phyloP scores from a whole-genome alignment of 1,140 invertebrate species.

The Galleria mellonella region DNA sequence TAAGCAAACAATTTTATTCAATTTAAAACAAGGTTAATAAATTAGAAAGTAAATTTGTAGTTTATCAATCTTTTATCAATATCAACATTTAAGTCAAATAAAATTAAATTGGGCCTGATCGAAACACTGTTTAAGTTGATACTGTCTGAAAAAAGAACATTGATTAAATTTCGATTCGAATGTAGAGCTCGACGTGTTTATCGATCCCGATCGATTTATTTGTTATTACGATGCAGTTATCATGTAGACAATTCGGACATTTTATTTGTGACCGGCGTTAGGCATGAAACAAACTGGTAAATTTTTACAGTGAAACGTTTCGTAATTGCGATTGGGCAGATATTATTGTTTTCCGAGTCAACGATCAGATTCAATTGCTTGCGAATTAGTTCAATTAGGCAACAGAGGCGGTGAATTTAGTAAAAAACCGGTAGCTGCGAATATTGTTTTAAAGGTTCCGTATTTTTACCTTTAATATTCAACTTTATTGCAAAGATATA shows the following conservation, averaged over 20 bases:
- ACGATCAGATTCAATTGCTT: slow-evolving; percentile 1
- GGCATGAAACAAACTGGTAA: neutral
- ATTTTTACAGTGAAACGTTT: neutral
- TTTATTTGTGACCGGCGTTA: too few relatives aligned
- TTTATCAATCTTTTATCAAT: too few relatives aligned
- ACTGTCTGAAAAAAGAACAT: too few relatives aligned
- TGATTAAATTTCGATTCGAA: too few relatives aligned
- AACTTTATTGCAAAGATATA: too few relatives aligned
- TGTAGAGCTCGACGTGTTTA: neutral
- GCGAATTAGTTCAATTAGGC: slow-evolving; percentile 4
- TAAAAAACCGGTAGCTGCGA: neutral
- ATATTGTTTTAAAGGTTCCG: neutral
- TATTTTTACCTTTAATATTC: too few relatives aligned
- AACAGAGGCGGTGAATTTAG: neutral
- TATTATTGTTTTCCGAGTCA: slow-evolving; percentile 2
- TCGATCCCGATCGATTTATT: neutral
- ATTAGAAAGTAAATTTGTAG: too few relatives aligned
- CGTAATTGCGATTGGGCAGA: neutral
- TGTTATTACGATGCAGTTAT: neutral
- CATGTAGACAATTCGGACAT: neutral
- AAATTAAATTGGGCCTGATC: too few relatives aligned
- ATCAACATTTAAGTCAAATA: too few relatives aligned
- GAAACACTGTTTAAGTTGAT: too few relatives aligned
- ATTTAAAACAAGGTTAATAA: too few relatives aligned
- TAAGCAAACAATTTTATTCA: too few relatives aligned